These are phyloP conservation scores for Eupithecia subumbrata DNA, from an alignment of 2,888 invertebrate species.

Conservation along the genomic window DNA sequence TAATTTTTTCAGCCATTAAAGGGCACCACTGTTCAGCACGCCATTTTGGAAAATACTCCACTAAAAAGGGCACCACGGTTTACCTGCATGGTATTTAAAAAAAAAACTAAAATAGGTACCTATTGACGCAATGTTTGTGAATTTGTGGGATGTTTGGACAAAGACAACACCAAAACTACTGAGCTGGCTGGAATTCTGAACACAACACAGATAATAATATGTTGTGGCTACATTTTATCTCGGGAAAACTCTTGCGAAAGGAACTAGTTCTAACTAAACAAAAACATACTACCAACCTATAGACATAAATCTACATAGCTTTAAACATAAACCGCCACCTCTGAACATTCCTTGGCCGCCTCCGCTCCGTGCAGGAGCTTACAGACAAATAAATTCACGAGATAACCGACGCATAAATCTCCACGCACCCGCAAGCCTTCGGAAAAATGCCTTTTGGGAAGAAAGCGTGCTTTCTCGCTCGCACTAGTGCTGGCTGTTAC, in stretches of 20 bases:
- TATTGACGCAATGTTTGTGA: too few relatives aligned
- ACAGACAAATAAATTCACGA: constrained; percentile 83
- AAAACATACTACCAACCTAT: background rate
- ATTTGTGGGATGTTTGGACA: too few relatives aligned
- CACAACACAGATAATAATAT: too few relatives aligned
- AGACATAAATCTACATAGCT: background rate
- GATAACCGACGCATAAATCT: constrained; percentile 82
- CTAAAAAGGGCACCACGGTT: too few relatives aligned
- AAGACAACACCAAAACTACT: too few relatives aligned
- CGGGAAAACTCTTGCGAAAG: background rate
- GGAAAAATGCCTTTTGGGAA: constrained; percentile 55
- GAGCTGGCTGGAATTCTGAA: too few relatives aligned
- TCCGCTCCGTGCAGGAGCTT: constrained; percentile 67
- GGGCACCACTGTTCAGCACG: too few relatives aligned
- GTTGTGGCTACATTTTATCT: background rate
- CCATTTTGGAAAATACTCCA: too few relatives aligned
- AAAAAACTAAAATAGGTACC: too few relatives aligned
- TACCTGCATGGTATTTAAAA: too few relatives aligned
- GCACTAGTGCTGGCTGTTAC: constrained; percentile 10
- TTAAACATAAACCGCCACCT: constrained; percentile 39
- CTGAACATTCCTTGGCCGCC: constrained; percentile 47
- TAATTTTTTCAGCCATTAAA: too few relatives aligned
- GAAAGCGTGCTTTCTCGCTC: constrained; percentile 37
- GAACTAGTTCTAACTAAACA: background rate
- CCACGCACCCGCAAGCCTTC: constrained; percentile 56